Conservation (phyloP, 53 echinoderm and acorn worm species). For the Arbacia lixula region DNA sequence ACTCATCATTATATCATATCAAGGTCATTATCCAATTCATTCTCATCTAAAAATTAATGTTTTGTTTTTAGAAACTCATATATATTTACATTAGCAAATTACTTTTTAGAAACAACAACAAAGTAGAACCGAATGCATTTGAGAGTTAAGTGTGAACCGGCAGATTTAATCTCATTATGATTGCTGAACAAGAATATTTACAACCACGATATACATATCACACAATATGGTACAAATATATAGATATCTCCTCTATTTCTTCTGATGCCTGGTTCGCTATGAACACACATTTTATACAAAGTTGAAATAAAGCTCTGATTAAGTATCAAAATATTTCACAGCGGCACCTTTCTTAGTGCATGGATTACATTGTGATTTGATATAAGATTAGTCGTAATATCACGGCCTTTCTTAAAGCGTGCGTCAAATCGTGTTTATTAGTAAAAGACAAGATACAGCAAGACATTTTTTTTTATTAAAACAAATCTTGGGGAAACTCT, state of each 20-base stretch:
- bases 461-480: no score
- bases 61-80: no score
- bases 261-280: neutral
- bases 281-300: constrained; percentile 6
- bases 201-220: constrained; percentile 22
- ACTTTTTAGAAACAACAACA: neutral
- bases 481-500: no score
- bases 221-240: constrained; percentile 20
- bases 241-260: neutral
- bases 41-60: no score
- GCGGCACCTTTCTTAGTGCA: constrained; percentile 4
- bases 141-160: constrained; percentile 4
- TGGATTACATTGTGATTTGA: no score
- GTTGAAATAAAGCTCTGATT: constrained; percentile 7
- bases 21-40: no score
- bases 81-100: no score
- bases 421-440: no score
- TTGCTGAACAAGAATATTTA: constrained; percentile 40
- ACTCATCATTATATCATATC: no score
- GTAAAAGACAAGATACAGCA: no score
- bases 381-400: no score
- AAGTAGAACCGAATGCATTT: neutral
- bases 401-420: no score
- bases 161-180: constrained; percentile 4
- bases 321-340: constrained; percentile 12